Evolutionary conservation across 2,113 vertebrate genomes (phyloP), one percentile per base, ranked within the genome.

Genomic region (Otolemur garnettii): DNA sequence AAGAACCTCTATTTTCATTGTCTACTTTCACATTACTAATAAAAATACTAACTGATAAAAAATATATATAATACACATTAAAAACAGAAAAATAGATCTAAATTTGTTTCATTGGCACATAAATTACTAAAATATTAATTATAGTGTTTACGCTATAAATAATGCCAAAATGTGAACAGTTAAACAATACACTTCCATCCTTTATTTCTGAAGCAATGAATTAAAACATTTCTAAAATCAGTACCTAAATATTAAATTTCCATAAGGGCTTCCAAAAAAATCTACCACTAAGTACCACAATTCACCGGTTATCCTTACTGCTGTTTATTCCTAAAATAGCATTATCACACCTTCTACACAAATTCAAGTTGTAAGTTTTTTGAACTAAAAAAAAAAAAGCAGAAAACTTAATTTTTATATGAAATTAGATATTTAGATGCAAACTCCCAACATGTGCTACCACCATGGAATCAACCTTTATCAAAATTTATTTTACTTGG

Each of bases 71-170:
- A 81, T 19, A 82, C 26, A 59, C 38, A 94, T 26, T 79, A 92
- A 53, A 21, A 28, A 83, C 21, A 68, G 7, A 75, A 85, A 45
- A 89, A 80, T 4, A 91, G 24, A 60, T 69, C 18, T 91, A 24
- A 88, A 84, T 93, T 81, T 95, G 35, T 87, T 55, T 79, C 75
- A 83, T 15, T 38, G 53, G 75, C 68, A 94, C 0, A 66, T 22
- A 53, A 89, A 88, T 83, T 97, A 90, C 59, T 95, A 84, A 83
- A 88, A 68, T 83, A 88, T 80, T 79, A 53, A 53, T 91, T 42
- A 72, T 14, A 42, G 35, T 66, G 11, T 87, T 78, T 74, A 72
- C 15, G 10, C 22, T 64, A 50, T 53, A 92, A 90, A 87, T 93
- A 96, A 87, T 35, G 53, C 42, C 35, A 96, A 87, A 84, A 84